Evolutionary conservation across 37 sponge, comb jelly and placozoan species (phyloP).

Genomic region (Mnemiopsis leidyi): DNA sequence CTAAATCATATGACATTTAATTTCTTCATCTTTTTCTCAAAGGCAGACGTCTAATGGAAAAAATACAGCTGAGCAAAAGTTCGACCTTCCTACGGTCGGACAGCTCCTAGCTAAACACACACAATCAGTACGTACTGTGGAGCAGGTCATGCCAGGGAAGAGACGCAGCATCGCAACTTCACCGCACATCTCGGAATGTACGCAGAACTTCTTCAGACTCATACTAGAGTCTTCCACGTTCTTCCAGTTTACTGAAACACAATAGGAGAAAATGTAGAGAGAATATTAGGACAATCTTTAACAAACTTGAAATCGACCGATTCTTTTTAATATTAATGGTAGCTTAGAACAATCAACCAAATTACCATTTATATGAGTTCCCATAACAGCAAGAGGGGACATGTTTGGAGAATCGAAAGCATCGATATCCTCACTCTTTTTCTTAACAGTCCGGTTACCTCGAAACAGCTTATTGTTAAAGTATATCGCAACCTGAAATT

Average conservation of each 20-base stretch:
- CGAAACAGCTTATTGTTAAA: slow-evolving; percentile 85
- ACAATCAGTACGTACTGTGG: slow-evolving; percentile 82
- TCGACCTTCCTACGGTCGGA: no score
- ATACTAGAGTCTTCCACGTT: slow-evolving; percentile 66
- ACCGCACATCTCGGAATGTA: slow-evolving; percentile 72
- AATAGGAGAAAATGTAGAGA: neutral
- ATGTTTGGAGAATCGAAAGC: slow-evolving; percentile 90
- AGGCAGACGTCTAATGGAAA: no score
- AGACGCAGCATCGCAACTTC: slow-evolving; percentile 86
- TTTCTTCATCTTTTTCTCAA: no score
- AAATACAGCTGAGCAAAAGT: no score
- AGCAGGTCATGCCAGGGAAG: slow-evolving; percentile 91
- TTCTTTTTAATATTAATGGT: no score
- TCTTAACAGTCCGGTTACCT: slow-evolving; percentile 86
- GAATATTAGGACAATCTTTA: no score
- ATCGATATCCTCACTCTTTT: slow-evolving; percentile 69
- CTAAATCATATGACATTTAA: no score
- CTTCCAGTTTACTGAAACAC: slow-evolving; percentile 74
- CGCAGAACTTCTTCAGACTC: slow-evolving; percentile 70
- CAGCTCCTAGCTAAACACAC: no score
- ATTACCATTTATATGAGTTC: slow-evolving; percentile 65
- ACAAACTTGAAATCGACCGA: no score
- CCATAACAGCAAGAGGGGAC: slow-evolving; percentile 84
- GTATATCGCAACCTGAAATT: slow-evolving; percentile 81
- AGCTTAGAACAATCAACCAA: no score